Conservation (phyloP, 2,113 vertebrate species). For the Corythoichthys haematopterus region DNA sequence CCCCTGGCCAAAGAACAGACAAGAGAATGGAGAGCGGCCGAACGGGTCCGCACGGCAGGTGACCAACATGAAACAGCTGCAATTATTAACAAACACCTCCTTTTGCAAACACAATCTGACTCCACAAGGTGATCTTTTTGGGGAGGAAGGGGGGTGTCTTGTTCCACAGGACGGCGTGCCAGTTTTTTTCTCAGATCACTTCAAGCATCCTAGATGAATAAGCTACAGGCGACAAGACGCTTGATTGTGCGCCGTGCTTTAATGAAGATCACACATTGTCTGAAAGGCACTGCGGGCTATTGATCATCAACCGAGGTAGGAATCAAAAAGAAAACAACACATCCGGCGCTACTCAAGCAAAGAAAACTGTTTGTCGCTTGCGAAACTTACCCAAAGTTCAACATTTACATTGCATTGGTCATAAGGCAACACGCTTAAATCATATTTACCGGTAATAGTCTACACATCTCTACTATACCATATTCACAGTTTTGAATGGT, state of each 20-base stretch:
- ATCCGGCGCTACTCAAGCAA: background rate
- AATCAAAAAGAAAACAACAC: background rate
- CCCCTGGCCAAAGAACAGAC: conserved; percentile 41
- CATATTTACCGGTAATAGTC: background rate
- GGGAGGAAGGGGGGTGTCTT: background rate
- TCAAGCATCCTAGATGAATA: conserved; percentile 5
- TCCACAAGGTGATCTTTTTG: conserved; percentile 23
- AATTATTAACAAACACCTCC: conserved; percentile 34
- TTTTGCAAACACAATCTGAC: background rate
- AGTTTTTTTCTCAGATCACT: conserved; percentile 4
- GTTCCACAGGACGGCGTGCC: background rate
- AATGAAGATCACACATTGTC: conserved; percentile 17
- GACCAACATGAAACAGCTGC: conserved; percentile 56
- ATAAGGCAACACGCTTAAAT: background rate
- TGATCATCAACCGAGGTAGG: conserved; percentile 5
- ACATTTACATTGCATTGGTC: background rate
- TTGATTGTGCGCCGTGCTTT: conserved; percentile 20
- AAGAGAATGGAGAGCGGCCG: conserved; percentile 39
- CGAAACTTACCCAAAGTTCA: background rate
- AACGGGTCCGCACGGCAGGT: conserved; percentile 52
- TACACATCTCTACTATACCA: background rate
- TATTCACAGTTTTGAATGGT: too few species aligned
- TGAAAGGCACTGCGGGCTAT: conserved; percentile 4
- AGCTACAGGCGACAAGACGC: conserved; percentile 7
- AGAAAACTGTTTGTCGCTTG: too few species aligned